Evolutionary conservation across 1,140 invertebrate genomes (phyloP), one percentile per base, ranked within the genome.

Genomic region (Scaptomyza pallida): DNA sequence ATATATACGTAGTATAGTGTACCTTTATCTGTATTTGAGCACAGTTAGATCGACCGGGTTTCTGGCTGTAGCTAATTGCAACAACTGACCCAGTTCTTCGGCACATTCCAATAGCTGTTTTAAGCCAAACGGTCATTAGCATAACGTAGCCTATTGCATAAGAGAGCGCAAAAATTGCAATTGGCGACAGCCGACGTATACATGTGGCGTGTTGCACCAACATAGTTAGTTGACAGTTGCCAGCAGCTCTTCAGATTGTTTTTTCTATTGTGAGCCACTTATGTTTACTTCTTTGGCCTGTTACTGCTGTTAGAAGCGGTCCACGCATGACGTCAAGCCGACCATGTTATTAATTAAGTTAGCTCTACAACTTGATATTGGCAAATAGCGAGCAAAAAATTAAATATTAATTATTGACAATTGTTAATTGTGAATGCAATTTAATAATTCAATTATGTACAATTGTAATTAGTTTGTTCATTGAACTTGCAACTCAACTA

Each of bases 401-500:
- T n/a, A n/a, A n/a, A n/a, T n/a, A n/a, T 44, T 3, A n/a, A 59
- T 30, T 21, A 15, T 47, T 21, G 17, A 23, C 54, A 17, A 41
- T 65, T 61, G 41, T 26, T 33, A 48, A 17, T 54, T 43, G 37
- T 54, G 35, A 44, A 37, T 50, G 67, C 43, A 19, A 2, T 13
- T 33, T 33, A 13, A 35, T 47, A 21, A 50, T 26, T 61, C 62
- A 57, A 65, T 65, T 57, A 65, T 50, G 13, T 15, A 40, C 3
- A 19, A 33, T 52, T 33, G 30, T 33, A 2, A 43, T 16, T 33
- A 2, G 26, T 16, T 55, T 63, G 61, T 63, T 10, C 68, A 52
- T 65, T 71, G 44, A 64, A 71, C 61, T 65, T 71, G 68, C 45
- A 6, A 26, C 54, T 23, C 26, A 30, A 9, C 26, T 9, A 5